phyloP scores from a whole-genome alignment of 2,113 vertebrate species.

The Lophius piscatorius region DNA sequence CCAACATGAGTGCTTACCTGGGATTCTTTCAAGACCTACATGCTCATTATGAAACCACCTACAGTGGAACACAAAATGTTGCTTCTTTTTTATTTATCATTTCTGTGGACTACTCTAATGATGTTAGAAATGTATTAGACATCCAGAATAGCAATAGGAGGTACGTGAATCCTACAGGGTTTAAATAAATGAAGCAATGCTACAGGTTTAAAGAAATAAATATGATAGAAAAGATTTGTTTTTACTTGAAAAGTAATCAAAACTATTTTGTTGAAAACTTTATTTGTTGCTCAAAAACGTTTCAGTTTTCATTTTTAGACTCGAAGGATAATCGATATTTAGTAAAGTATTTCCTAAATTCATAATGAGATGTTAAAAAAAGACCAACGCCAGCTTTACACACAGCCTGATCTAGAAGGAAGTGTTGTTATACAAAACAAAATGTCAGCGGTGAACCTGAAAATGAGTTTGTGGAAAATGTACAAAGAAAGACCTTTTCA shows the following conservation, averaged over 20 bases:
- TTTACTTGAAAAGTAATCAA: background rate
- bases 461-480: too few species aligned
- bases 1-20: background rate
- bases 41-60: conserved; percentile 4
- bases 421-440: background rate
- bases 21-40: conserved; percentile 4
- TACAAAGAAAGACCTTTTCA: too few species aligned
- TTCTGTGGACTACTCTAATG: background rate
- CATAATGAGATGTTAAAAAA: background rate
- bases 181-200: background rate
- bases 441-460: background rate
- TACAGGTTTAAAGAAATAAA: background rate
- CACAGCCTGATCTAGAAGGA: background rate
- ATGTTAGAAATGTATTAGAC: too few species aligned
- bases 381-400: background rate
- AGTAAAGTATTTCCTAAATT: too few species aligned
- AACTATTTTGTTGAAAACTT: too few species aligned
- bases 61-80: background rate
- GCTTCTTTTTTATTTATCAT: background rate
- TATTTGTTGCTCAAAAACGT: too few species aligned
- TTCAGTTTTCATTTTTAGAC: too few species aligned
- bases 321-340: too few species aligned
- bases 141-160: too few species aligned
- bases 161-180: too few species aligned
- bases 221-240: background rate